Evolutionary conservation across 2,113 vertebrate genomes (phyloP).

Genomic region (Delphinus delphis): DNA sequence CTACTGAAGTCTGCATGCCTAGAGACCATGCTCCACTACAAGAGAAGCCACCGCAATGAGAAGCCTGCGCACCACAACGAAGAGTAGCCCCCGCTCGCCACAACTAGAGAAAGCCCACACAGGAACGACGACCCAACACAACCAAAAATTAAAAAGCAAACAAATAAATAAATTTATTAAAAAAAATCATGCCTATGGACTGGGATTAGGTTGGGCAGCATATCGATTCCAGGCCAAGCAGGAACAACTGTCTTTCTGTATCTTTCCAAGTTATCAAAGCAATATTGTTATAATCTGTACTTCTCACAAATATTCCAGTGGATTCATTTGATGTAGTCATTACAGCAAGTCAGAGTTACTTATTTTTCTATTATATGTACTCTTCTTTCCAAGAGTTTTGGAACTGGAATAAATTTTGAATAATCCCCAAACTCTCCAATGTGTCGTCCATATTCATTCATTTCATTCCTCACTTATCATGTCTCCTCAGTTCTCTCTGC

Average conservation of each 20-base stretch:
- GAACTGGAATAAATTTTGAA: neutral
- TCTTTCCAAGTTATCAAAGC: neutral
- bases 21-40: too few relatives aligned
- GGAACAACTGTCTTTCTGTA: neutral
- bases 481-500: neutral
- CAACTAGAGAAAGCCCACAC: too few relatives aligned
- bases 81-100: too few relatives aligned
- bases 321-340: neutral
- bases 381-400: neutral
- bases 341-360: neutral
- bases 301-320: neutral
- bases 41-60: too few relatives aligned
- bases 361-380: neutral
- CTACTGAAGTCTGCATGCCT: too few relatives aligned
- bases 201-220: neutral
- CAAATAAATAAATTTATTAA: too few relatives aligned
- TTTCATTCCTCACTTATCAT: neutral
- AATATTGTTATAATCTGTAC: neutral
- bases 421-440: neutral
- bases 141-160: too few relatives aligned
- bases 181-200: neutral
- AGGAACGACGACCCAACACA: too few relatives aligned
- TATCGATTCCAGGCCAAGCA: neutral
- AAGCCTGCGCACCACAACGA: rapidly evolving
- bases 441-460: neutral